These are phyloP conservation scores for Limenitis camilla DNA, from an alignment of 2,888 invertebrate species.

Conservation along the genomic window DNA sequence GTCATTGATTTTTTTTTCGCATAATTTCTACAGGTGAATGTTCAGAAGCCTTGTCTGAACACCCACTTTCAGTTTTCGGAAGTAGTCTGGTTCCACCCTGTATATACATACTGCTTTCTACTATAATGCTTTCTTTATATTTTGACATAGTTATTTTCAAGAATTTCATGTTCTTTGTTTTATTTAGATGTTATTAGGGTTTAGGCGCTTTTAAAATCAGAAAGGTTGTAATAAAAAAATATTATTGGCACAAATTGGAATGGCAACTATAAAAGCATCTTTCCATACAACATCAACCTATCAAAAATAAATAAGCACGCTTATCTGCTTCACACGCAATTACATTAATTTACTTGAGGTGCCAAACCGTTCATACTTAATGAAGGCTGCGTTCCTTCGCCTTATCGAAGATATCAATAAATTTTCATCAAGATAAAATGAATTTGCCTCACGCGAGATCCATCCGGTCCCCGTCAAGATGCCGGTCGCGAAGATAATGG, in stretches of 20 bases:
- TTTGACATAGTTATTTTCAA: no score
- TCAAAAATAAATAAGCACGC: not conserved
- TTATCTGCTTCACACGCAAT: constrained; percentile 15
- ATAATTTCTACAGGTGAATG: no score
- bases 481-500: constrained; percentile 44
- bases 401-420: constrained; percentile 25
- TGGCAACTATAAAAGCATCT: not conserved
- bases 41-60: no score
- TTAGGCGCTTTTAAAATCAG: no score
- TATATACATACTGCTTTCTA: no score
- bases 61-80: no score
- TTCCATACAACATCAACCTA: not conserved
- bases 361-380: constrained; percentile 19
- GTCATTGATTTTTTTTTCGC: no score
- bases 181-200: no score
- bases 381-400: constrained; percentile 18
- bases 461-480: constrained; percentile 24
- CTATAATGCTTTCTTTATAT: no score
- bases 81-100: no score
- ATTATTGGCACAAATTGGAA: not conserved
- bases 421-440: constrained; percentile 26
- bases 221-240: no score
- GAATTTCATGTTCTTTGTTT: no score
- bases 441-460: constrained; percentile 20
- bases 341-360: constrained; percentile 16